phyloP scores from a whole-genome alignment of 1,140 invertebrate species.

The Heliconius congener region DNA sequence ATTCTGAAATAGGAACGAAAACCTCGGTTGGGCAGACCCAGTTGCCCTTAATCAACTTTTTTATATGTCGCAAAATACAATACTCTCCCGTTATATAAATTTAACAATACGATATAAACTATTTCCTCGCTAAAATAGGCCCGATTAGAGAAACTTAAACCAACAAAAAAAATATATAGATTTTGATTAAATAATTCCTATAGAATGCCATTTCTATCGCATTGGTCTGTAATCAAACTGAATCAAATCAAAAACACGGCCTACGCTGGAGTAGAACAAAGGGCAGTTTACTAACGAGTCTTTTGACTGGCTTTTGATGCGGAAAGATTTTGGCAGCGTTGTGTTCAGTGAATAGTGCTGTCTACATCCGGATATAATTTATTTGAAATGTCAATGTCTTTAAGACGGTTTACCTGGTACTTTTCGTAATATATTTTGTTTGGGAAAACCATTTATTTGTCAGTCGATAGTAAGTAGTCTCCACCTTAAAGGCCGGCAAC shows the following conservation, averaged over 20 bases:
- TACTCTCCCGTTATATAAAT: no score
- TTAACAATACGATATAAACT: no score
- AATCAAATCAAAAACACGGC: constrained; percentile 43
- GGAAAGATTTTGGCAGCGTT: constrained; percentile 35
- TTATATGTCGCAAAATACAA: no score
- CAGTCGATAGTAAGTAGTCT: no score
- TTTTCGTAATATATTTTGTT: no score
- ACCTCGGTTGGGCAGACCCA: no score
- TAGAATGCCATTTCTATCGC: not conserved
- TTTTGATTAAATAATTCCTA: not conserved
- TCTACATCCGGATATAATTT: not conserved
- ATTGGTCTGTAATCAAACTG: constrained; percentile 37
- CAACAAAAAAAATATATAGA: not conserved
- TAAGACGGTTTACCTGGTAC: not conserved
- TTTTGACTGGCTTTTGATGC: constrained; percentile 35
- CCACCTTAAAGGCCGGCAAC: no score
- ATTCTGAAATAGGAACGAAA: no score
- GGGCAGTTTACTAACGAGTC: constrained; percentile 38
- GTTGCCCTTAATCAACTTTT: no score
- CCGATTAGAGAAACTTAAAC: no score
- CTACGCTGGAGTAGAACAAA: constrained; percentile 36
- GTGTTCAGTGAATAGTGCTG: constrained; percentile 20
- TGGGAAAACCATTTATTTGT: no score
- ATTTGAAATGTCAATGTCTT: constrained; percentile 1
- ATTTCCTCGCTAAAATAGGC: no score